Base-by-base conservation (phyloP, 2,888 invertebrate species). In the Diloba caeruleocephala region DNA sequence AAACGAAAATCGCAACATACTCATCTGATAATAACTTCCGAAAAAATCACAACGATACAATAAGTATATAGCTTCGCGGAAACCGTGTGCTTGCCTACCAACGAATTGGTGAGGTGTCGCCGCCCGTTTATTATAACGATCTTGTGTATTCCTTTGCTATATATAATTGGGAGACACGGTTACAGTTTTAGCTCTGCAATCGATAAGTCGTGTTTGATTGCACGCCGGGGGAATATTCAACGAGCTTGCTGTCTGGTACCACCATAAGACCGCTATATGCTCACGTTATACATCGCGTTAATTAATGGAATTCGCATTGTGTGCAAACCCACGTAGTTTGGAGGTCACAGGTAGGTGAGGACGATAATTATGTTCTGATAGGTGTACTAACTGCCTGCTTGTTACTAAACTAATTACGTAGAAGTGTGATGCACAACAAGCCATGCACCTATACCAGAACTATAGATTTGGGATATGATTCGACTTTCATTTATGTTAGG, bases 131-230 rank as follows among this genome's bases (percentile, higher is more conserved):
- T 8, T 42, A 25, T 51, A 34, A 34, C 8, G 26, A 61, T 65
- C 67, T 56, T 66, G 36, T 65, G 56, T 78, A 79, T 78, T 78
- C 73, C 71, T 69, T 65, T 76, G 71, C 72, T 64, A 53, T 71
- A 58, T 74, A 79, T 86, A 88, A 88, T 87, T 86, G 79, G 77
- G n/a, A 78, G 77, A 82, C 84, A 84, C 70, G 79, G 63, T 78
- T 75, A 81, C 80, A 83, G 78, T 82, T 86, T 84, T 81, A 86
- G 80, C 77, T 67, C 65, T 69, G 77, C 74, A 84, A 86, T 87
- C 85, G 84, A 87, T 86, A 87, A 84, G 78, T 79, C 78, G 81
- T 86, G 84, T 85, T 82, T 82, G 79, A 82, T 79, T 74, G 78
- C 66, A 82, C 80, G 76, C 76, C 42, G 45, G 53, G 66, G 74